These are phyloP conservation scores for Chlorocebus sabaeus DNA, from an alignment of 2,113 vertebrate species.

Conservation along the genomic window DNA sequence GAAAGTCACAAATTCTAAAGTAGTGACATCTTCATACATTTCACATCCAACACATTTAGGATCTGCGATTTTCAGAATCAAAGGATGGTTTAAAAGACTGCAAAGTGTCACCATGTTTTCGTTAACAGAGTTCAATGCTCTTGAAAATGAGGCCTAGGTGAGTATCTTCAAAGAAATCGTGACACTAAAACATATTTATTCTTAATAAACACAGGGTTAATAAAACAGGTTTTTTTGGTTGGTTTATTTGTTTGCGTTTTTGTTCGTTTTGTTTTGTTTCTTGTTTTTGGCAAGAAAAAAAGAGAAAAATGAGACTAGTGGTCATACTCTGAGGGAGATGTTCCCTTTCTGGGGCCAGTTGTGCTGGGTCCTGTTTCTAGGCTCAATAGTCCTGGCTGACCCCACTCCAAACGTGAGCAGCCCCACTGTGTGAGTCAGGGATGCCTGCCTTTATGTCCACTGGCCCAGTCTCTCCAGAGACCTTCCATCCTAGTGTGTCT, in stretches of 20 bases:
- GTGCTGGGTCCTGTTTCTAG: neutral
- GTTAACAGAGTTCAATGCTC: neutral
- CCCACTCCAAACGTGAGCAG: neutral
- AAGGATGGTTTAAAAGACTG: neutral
- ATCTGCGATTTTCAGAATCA: neutral
- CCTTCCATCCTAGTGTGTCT: neutral
- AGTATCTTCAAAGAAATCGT: neutral
- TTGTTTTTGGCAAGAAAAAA: neutral
- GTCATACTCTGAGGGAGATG: neutral
- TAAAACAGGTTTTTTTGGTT: neutral
- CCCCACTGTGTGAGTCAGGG: neutral
- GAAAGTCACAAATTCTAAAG: neutral
- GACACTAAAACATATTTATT: neutral
- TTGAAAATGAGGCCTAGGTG: accelerated
- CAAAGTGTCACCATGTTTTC: neutral
- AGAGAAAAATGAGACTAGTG: neutral
- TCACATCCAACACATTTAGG: neutral
- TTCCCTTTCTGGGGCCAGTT: neutral
- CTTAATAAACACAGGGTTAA: neutral
- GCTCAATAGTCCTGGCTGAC: neutral
- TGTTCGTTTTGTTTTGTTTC: neutral
- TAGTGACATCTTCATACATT: neutral
- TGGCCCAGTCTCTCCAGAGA: neutral
- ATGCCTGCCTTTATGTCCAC: neutral
- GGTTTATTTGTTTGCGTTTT: neutral